A percentile compares a stretch with the other conserved stretches of the same genome.
Conservation (phyloP, 2,888 invertebrate genomes). For the Anoncus sp. region DNA sequence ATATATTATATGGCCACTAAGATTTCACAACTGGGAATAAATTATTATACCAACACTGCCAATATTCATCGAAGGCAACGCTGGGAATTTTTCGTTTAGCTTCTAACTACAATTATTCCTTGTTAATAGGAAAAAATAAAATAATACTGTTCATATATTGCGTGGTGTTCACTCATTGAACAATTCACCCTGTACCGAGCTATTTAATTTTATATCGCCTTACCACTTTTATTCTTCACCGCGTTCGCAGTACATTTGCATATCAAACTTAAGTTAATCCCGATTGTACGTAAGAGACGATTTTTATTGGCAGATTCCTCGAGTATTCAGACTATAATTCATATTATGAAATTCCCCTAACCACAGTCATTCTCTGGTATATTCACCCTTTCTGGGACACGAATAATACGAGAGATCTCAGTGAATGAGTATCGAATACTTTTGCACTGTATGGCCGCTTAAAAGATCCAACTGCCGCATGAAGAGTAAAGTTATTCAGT, state of each 20-base stretch:
- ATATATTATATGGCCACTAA: no score
- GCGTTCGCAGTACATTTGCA: not conserved
- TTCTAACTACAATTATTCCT: no score
- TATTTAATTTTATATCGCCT: no score
- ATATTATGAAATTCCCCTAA: constrained; percentile 1
- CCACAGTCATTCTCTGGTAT: not conserved
- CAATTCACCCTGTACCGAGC: no score
- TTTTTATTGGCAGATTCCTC: not conserved
- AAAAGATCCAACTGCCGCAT: constrained; percentile 30
- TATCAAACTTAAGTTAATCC: not conserved
- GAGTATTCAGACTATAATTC: not conserved
- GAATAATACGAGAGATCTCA: not conserved
- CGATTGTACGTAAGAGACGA: not conserved
- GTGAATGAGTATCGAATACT: constrained; percentile 28
- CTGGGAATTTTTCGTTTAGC: no score
- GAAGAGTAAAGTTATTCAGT: constrained; percentile 36
- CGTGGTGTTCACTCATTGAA: no score
- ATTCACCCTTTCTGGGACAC: not conserved
- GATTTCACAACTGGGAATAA: no score
- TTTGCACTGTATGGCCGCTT: not conserved
- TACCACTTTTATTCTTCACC: no score
- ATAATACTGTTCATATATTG: no score
- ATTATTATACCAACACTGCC: no score
- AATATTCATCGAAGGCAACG: no score
- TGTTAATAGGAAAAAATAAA: no score